phyloP scores from a whole-genome alignment of 2,113 vertebrate species.

The Platichthys flesus region DNA sequence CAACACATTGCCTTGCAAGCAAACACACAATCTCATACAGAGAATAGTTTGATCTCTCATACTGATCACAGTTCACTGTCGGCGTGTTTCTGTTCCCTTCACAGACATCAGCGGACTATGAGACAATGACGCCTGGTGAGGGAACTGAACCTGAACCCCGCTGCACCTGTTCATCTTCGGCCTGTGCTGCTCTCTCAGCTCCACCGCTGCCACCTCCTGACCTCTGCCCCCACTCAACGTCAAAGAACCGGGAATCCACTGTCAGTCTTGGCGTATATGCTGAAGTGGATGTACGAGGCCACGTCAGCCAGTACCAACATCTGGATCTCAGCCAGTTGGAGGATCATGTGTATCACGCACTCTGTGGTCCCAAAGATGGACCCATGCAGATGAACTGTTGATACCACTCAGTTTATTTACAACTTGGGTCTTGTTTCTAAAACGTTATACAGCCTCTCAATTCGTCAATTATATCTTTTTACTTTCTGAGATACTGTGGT shows the following conservation, averaged over 20 bases:
- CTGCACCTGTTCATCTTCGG: not conserved
- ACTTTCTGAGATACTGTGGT: too few relatives aligned
- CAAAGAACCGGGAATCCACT: slow-evolving; percentile 7
- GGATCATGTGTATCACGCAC: slow-evolving; percentile 57
- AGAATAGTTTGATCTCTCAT: not conserved
- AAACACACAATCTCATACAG: not conserved
- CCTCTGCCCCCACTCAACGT: slow-evolving; percentile 10
- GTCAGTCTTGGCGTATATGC: slow-evolving; percentile 35
- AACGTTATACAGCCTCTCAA: too few relatives aligned
- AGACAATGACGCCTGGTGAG: slow-evolving; percentile 44
- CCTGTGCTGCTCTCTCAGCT: not conserved
- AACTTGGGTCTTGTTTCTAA: not conserved
- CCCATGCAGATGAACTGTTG: slow-evolving; percentile 5
- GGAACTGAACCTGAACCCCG: not conserved
- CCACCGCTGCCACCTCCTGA: slow-evolving; percentile 5
- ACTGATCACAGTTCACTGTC: too few relatives aligned
- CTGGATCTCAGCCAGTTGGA: slow-evolving; percentile 49
- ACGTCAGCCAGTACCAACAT: slow-evolving; percentile 47
- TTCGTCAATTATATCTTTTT: not conserved
- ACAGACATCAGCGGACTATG: slow-evolving; percentile 62
- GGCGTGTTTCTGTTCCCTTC: not conserved
- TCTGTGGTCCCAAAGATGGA: slow-evolving; percentile 4
- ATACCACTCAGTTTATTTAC: not conserved
- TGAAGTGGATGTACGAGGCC: slow-evolving; percentile 35
- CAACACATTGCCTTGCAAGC: not conserved